These are phyloP conservation scores for Bergia puertoricense DNA, from an alignment of 92 coral and sea anemone species.

Conservation along the genomic window DNA sequence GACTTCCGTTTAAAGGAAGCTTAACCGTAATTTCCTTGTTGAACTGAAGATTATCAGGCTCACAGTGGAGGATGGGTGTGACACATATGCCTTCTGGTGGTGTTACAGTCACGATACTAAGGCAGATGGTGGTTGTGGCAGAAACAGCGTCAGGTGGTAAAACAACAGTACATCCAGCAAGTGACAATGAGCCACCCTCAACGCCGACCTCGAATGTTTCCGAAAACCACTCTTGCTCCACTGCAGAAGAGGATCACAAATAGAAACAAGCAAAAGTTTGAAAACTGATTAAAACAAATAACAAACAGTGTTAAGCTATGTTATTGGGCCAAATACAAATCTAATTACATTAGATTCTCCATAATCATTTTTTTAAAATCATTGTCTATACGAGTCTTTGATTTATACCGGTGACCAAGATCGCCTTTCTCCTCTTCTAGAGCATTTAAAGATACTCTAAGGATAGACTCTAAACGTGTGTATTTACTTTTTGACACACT, in stretches of 20 bases:
- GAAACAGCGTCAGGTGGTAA: neutral
- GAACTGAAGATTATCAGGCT: neutral
- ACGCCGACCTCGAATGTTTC: conserved; percentile 11
- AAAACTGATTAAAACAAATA: neutral
- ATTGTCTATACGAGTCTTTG: too few relatives aligned
- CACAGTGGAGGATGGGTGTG: neutral
- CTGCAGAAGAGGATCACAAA: neutral
- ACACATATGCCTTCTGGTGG: conserved; percentile 23
- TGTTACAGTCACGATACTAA: neutral
- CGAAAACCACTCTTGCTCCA: neutral
- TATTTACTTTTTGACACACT: too few relatives aligned
- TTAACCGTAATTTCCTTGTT: neutral
- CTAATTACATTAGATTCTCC: too few relatives aligned
- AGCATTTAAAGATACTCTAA: too few relatives aligned
- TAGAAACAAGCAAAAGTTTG: neutral
- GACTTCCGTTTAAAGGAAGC: neutral
- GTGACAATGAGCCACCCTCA: neutral
- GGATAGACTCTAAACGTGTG: too few relatives aligned
- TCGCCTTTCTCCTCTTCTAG: too few relatives aligned
- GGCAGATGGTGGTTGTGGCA: neutral
- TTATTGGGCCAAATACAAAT: neutral
- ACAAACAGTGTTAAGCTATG: neutral
- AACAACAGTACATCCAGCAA: conserved; percentile 13
- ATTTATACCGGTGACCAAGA: too few relatives aligned
- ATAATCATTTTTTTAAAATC: too few relatives aligned